These are phyloP conservation scores for Dicentrarchus labrax DNA, from an alignment of 2,113 vertebrate genomes.

Conservation along the genomic window DNA sequence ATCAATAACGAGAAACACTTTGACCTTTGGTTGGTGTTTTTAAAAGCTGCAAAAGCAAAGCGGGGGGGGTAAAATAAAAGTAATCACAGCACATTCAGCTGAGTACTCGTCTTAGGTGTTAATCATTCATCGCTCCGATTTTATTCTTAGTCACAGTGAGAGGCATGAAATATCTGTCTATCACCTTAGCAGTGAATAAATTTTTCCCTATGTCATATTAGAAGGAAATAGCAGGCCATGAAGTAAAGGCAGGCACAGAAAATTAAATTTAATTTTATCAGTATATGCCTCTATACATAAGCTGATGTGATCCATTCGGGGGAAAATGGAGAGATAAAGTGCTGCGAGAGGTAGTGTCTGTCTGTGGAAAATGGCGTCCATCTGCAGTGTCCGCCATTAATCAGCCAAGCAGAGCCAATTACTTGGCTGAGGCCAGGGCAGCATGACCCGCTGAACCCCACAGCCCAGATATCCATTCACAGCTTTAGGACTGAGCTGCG, in stretches of 20 bases:
- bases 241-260: slow-evolving; percentile 32
- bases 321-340: slow-evolving; percentile 43
- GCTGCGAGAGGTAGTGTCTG: slow-evolving; percentile 61
- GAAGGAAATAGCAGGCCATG: slow-evolving; percentile 48
- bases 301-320: slow-evolving; percentile 56
- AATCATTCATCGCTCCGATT: slow-evolving; percentile 71
- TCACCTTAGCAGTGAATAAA: slow-evolving; percentile 59
- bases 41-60: slow-evolving; percentile 23
- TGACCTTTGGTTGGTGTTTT: slow-evolving; percentile 54
- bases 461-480: slow-evolving; percentile 70
- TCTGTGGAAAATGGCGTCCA: slow-evolving; percentile 79
- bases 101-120: slow-evolving; percentile 66
- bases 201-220: slow-evolving; percentile 59
- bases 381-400: slow-evolving; percentile 82
- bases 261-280: slow-evolving; percentile 51
- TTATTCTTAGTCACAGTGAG: slow-evolving; percentile 75
- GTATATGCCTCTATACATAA: slow-evolving; percentile 29
- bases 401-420: slow-evolving; percentile 83
- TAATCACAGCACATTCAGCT: slow-evolving; percentile 51
- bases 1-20: background rate
- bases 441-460: slow-evolving; percentile 70
- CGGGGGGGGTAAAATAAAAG: slow-evolving; percentile 19
- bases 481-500: slow-evolving; percentile 55
- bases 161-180: slow-evolving; percentile 69
- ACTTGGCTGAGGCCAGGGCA: slow-evolving; percentile 68